Conservation (phyloP, 2,797 vertebrate species). For the Buphagus erythrorhynchus region DNA sequence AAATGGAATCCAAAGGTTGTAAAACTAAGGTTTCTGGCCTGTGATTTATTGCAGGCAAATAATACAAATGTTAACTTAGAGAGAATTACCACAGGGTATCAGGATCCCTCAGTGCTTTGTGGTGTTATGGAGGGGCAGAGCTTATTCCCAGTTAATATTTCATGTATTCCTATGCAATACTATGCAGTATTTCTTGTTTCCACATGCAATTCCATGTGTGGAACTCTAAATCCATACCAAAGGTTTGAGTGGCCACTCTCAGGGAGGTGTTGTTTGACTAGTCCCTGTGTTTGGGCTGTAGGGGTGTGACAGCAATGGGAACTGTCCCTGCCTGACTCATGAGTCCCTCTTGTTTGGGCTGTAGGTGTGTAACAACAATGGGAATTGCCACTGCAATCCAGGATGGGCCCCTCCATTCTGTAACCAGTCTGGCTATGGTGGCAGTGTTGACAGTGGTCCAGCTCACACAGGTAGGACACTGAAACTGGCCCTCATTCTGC, state of each 20-base stretch:
- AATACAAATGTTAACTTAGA: not conserved
- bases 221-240: not conserved
- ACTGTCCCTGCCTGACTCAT: conserved; percentile 65
- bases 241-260: not conserved
- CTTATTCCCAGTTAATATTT: not conserved
- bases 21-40: not conserved
- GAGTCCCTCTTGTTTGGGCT: not conserved
- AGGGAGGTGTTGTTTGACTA: not conserved
- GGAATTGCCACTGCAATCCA: conserved; percentile 86
- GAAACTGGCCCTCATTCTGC: not conserved
- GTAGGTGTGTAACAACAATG: conserved; percentile 87
- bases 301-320: not conserved
- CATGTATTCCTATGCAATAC: not conserved
- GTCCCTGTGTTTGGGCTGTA: not conserved
- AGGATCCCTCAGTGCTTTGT: not conserved
- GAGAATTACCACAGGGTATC: not conserved
- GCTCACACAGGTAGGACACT: conserved; percentile 40
- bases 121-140: not conserved
- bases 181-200: not conserved
- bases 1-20: not conserved
- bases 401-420: conserved; percentile 87
- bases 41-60: not conserved
- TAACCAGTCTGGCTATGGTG: conserved; percentile 81
- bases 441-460: conserved; percentile 89
- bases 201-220: accelerated